Evolutionary conservation across 2,797 vertebrate genomes (phyloP).

Genomic region (Neopelma chrysocephalum): DNA sequence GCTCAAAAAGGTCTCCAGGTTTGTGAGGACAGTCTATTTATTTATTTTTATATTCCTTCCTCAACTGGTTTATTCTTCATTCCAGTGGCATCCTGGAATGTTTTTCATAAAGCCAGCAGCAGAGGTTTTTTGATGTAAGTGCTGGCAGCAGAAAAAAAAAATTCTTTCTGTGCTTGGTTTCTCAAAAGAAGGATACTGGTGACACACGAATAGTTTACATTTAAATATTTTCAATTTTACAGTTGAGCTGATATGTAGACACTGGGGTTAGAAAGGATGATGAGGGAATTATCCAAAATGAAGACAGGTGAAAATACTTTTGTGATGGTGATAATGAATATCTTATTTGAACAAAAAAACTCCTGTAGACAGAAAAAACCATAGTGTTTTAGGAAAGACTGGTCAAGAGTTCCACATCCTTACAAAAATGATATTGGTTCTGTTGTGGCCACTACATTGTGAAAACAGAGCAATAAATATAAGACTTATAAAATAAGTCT

Average conservation of each 20-base stretch:
- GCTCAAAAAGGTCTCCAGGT: neutral
- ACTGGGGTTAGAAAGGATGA: neutral
- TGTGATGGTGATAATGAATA: neutral
- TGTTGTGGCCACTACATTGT: neutral
- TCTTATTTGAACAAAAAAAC: neutral
- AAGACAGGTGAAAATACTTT: neutral
- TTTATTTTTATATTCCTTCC: neutral
- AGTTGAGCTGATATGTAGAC: neutral
- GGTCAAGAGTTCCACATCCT: neutral
- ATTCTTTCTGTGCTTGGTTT: neutral
- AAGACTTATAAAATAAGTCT: neutral
- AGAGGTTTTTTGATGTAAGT: neutral
- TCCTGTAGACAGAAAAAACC: neutral
- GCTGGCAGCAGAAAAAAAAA: neutral
- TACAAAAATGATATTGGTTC: neutral
- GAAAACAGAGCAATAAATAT: neutral
- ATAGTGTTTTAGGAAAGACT: neutral
- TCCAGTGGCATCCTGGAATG: neutral
- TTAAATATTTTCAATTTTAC: constrained; percentile 15
- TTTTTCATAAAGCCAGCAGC: neutral
- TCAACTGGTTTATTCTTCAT: neutral
- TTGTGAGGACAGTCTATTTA: neutral
- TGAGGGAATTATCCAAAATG: neutral
- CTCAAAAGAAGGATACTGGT: neutral
- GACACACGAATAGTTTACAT: neutral